Evolutionary conservation across 2,113 vertebrate species (phyloP).

Genomic region (Willisornis vidua): DNA sequence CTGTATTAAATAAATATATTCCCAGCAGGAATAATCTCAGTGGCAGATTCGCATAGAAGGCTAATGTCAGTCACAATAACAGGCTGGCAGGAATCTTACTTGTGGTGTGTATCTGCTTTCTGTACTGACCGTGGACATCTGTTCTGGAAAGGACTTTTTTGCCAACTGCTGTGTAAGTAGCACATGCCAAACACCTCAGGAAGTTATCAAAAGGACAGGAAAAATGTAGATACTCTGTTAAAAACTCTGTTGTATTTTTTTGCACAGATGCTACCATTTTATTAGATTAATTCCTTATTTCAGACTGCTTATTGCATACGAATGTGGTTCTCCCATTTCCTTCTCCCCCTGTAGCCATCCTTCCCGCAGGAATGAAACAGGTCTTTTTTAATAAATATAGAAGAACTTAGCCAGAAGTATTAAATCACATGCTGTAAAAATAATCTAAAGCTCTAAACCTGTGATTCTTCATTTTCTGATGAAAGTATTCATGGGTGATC

Average conservation of each 20-base stretch:
- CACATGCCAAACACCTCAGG: neutral
- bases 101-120: neutral
- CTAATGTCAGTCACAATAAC: neutral
- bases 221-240: conserved; percentile 15
- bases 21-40: neutral
- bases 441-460: conserved; percentile 19
- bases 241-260: neutral
- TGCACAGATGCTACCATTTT: conserved; percentile 33
- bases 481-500: conserved; percentile 9
- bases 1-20: neutral
- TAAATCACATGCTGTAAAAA: conserved; percentile 50
- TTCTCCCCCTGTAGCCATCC: neutral
- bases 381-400: conserved; percentile 12
- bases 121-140: neutral
- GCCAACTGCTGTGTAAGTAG: neutral
- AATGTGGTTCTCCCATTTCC: conserved; percentile 25
- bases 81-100: neutral
- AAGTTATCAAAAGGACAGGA: conserved; percentile 7
- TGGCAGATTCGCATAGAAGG: neutral
- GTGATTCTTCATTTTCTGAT: neutral
- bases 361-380: conserved; percentile 13
- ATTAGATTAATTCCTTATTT: conserved; percentile 30
- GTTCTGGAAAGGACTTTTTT: neutral
- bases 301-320: neutral
- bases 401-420: conserved; percentile 8